Evolutionary conservation across 2,797 vertebrate species (phyloP).

Genomic region (Sebastes vulpes): DNA sequence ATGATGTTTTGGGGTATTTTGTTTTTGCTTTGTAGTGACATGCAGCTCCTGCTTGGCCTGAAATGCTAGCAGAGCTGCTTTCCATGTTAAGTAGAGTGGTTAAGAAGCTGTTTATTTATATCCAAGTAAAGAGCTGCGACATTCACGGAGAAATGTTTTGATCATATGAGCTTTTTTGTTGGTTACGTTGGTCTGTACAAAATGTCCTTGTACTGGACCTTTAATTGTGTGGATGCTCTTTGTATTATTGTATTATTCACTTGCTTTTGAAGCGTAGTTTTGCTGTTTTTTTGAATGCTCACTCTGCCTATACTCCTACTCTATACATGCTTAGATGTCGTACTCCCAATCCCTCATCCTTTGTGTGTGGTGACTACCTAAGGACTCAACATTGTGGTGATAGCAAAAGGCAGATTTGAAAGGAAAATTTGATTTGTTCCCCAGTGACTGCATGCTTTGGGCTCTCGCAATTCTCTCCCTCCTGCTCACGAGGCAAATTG

Average conservation of each 20-base stretch:
- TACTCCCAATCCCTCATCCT: constrained; percentile 2
- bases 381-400: constrained; percentile 19
- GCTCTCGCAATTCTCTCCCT: constrained; percentile 40
- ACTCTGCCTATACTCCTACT: neutral
- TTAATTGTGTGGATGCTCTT: neutral
- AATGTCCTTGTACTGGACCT: neutral
- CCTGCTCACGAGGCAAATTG: constrained; percentile 79
- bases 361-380: constrained; percentile 10
- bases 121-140: neutral
- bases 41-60: neutral
- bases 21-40: neutral
- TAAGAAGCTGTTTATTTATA: neutral
- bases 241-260: neutral
- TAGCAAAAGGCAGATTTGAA: constrained; percentile 32
- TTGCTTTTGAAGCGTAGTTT: neutral
- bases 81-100: neutral
- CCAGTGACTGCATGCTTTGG: constrained; percentile 58
- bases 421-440: constrained; percentile 54
- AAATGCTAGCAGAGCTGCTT: neutral
- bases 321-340: neutral
- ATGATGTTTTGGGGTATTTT: neutral
- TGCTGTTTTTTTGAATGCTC: neutral
- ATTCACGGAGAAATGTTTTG: neutral
- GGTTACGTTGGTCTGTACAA: neutral
- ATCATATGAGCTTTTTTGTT: neutral